phyloP scores from a whole-genome alignment of 2,888 invertebrate genomes.

The Fissipunctia ypsillon region DNA sequence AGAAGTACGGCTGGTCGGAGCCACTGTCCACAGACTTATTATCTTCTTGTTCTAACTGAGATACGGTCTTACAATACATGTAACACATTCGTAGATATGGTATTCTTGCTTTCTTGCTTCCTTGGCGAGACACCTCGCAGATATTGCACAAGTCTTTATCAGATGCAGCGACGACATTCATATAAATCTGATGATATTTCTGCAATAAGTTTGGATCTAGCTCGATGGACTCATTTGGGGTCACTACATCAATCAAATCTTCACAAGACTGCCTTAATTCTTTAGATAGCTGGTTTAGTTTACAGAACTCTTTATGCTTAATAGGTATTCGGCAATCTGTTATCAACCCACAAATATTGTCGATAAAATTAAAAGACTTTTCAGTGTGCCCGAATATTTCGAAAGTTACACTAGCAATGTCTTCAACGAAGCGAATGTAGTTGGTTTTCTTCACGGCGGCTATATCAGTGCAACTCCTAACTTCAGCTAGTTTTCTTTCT shows the following conservation, averaged over 20 bases:
- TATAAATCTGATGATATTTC: conserved; percentile 88
- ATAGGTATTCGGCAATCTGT: conserved; percentile 87
- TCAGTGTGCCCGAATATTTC: conserved; percentile 88
- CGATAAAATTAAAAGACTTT: conserved; percentile 84
- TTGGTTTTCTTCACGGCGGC: conserved; percentile 86
- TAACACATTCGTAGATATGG: conserved; percentile 90
- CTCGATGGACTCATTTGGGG: conserved; percentile 70
- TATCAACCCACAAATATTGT: conserved; percentile 85
- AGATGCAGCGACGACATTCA: conserved; percentile 87
- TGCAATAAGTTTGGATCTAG: conserved; percentile 81
- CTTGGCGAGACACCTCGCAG: conserved; percentile 81
- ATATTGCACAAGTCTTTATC: conserved; percentile 87
- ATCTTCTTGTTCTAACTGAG: conserved; percentile 86
- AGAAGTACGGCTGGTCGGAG: conserved; percentile 85
- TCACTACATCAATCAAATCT: conserved; percentile 83
- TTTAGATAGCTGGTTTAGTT: conserved; percentile 86
- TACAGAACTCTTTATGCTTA: conserved; percentile 88
- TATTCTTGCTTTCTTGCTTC: conserved; percentile 81
- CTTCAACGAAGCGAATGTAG: conserved; percentile 87
- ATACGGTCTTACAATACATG: conserved; percentile 91
- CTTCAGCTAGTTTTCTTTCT: conserved; percentile 88
- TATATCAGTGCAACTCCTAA: conserved; percentile 83
- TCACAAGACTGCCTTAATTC: conserved; percentile 87
- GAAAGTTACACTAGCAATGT: conserved; percentile 87
- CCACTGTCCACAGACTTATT: conserved; percentile 74